Evolutionary conservation across 2,113 vertebrate species (phyloP).

Genomic region (Grantiella picta): DNA sequence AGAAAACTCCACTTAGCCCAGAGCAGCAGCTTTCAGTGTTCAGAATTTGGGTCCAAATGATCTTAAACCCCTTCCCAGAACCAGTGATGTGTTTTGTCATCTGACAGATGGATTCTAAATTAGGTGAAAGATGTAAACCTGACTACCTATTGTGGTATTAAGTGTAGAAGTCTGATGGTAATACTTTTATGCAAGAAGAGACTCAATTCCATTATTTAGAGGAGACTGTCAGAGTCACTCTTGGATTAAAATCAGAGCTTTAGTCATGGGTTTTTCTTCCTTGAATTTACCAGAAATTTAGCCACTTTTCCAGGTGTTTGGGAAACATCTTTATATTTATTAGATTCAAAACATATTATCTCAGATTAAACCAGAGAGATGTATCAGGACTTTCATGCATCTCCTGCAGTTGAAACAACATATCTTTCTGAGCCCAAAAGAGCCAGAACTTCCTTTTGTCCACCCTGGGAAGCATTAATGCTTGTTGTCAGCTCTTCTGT

Average conservation of each 20-base stretch:
- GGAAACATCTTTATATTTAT: not conserved
- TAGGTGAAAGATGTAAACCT: not conserved
- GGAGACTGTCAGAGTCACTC: not conserved
- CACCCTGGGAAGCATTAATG: not conserved
- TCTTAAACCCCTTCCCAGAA: not conserved
- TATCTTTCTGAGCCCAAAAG: not conserved
- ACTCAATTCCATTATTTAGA: not conserved
- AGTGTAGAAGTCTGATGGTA: not conserved
- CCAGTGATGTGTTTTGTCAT: not conserved
- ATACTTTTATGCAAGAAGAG: not conserved
- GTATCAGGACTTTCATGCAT: not conserved
- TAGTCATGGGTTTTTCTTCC: accelerated
- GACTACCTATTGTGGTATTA: not conserved
- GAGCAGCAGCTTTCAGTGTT: not conserved
- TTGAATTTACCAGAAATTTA: not conserved
- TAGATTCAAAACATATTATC: not conserved
- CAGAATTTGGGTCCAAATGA: not conserved
- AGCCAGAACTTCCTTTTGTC: not conserved
- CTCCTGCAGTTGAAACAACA: not conserved
- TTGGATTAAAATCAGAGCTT: not conserved
- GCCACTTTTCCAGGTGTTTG: not conserved
- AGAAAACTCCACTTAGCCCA: not conserved
- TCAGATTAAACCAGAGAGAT: not conserved
- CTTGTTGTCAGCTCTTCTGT: not conserved
- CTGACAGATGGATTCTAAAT: not conserved